phyloP scores from a whole-genome alignment of 2,797 vertebrate species.

The Moxostoma hubbsi region DNA sequence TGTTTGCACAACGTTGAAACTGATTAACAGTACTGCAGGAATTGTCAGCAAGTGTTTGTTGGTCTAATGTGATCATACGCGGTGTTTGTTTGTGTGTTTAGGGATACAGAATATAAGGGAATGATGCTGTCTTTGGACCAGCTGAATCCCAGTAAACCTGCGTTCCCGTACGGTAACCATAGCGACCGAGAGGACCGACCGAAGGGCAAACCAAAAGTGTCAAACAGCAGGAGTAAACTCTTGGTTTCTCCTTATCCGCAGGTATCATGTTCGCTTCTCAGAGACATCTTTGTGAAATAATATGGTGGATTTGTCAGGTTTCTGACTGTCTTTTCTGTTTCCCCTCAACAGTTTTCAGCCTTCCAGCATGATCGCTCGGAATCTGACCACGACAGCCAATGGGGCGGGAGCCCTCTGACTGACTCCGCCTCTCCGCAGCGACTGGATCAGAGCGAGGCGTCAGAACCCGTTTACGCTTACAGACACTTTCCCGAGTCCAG shows the following conservation, averaged over 20 bases:
- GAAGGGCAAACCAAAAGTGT: constrained; percentile 80
- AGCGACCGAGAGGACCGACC: constrained; percentile 68
- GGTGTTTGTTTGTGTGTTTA: constrained; percentile 63
- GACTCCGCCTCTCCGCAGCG: constrained; percentile 90
- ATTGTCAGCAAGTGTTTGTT: constrained; percentile 3
- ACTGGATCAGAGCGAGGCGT: constrained; percentile 82
- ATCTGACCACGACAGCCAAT: constrained; percentile 92
- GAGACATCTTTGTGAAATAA: no score
- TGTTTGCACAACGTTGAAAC: not conserved
- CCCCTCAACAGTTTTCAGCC: constrained; percentile 81
- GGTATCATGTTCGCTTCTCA: no score
- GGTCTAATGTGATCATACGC: no score
- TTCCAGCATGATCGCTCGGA: constrained; percentile 92
- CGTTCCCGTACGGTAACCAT: constrained; percentile 83
- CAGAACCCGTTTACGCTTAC: constrained; percentile 86
- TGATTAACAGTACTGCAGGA: no score
- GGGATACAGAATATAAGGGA: constrained; percentile 96
- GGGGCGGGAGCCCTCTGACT: constrained; percentile 91
- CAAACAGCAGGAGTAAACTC: constrained; percentile 86
- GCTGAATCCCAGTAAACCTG: constrained; percentile 85
- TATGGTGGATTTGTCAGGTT: no score
- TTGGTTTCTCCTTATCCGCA: constrained; percentile 92
- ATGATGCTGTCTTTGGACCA: constrained; percentile 95
- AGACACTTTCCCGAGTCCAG: constrained; percentile 81
- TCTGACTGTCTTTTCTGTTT: not conserved